These are phyloP conservation scores for Chesias legatella DNA, from an alignment of 2,888 invertebrate species.

Conservation along the genomic window DNA sequence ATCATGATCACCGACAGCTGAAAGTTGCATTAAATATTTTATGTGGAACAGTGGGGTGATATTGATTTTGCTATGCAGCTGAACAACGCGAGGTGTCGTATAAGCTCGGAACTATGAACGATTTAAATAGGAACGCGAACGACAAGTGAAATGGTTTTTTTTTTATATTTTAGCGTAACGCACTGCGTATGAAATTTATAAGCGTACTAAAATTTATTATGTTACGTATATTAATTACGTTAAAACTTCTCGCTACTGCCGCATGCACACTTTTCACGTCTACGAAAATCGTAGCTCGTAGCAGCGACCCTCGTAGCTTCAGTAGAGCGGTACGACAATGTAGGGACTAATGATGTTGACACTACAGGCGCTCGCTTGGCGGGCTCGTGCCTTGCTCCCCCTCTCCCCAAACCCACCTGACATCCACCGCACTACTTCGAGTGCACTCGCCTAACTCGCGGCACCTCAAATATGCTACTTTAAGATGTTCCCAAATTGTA, in stretches of 20 bases:
- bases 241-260: conserved; percentile 1
- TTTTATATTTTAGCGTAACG: too few species aligned
- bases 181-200: too few species aligned
- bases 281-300: conserved; percentile 31
- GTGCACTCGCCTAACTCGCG: conserved; percentile 45
- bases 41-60: conserved; percentile 41
- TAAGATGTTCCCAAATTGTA: conserved; percentile 46
- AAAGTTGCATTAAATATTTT: conserved; percentile 40
- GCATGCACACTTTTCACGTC: conserved; percentile 6
- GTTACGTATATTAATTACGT: too few species aligned
- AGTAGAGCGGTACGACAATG: conserved; percentile 49
- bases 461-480: conserved; percentile 47
- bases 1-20: conserved; percentile 27
- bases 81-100: conserved; percentile 21
- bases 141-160: too few species aligned
- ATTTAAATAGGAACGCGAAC: too few species aligned
- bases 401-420: too few species aligned
- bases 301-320: conserved; percentile 54
- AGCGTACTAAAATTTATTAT: too few species aligned
- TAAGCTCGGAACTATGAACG: background rate
- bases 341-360: conserved; percentile 74
- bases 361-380: conserved; percentile 60
- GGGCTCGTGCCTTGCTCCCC: conserved; percentile 47
- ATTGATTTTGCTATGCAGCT: conserved; percentile 54
- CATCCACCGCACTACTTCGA: conserved; percentile 34